Conservation (phyloP, 2,113 vertebrate species). For the Tringa solitaria region DNA sequence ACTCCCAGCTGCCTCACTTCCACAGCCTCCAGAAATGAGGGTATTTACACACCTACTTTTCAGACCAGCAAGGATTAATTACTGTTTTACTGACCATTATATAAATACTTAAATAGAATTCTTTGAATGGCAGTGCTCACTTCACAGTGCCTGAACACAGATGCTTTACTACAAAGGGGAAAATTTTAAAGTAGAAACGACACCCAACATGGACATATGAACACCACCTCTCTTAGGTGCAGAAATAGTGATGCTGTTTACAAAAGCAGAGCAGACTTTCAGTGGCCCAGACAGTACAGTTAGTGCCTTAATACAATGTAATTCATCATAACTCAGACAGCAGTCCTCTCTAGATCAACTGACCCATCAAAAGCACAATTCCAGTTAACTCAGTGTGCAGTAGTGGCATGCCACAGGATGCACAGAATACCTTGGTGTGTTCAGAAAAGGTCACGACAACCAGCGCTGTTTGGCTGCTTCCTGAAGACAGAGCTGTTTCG, state of each 20-base stretch:
- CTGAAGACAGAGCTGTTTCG: neutral
- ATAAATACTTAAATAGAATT: neutral
- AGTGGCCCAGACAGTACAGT: neutral
- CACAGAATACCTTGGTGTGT: neutral
- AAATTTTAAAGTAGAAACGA: neutral
- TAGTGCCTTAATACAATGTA: neutral
- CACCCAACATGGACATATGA: neutral
- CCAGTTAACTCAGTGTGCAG: neutral
- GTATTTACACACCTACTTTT: neutral
- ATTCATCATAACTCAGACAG: neutral
- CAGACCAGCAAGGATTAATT: neutral
- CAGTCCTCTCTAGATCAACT: neutral
- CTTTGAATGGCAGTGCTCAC: neutral
- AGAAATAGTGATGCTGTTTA: neutral
- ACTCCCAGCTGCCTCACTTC: constrained; percentile 23
- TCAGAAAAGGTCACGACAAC: neutral
- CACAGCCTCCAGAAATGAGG: neutral
- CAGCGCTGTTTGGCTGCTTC: neutral
- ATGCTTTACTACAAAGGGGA: neutral
- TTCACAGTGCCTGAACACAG: neutral
- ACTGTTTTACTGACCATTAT: neutral
- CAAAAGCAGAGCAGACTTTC: neutral
- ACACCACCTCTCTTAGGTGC: neutral
- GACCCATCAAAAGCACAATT: neutral
- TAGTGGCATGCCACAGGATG: neutral